Conservation (phyloP, 2,888 invertebrate genomes). For the Callosobruchus maculatus region DNA sequence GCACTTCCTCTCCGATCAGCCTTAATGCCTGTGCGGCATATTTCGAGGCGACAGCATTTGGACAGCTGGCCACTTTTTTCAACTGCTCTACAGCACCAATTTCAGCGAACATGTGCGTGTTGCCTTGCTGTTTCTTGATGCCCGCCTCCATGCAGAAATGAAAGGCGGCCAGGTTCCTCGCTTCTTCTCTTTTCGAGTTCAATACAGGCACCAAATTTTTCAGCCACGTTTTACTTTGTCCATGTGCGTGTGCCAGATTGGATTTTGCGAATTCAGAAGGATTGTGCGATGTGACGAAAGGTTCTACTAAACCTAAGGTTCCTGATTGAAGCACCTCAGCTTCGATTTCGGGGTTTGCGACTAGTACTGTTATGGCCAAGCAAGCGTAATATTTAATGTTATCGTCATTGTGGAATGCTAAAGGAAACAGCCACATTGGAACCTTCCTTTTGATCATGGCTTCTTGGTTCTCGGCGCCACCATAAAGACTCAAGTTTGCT, state of each 20-base stretch:
- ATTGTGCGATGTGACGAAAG: constrained; percentile 91
- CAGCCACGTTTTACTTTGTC: constrained; percentile 94
- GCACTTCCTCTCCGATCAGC: constrained; percentile 93
- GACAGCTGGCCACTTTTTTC: constrained; percentile 95
- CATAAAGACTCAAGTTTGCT: constrained; percentile 93
- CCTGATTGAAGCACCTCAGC: constrained; percentile 93
- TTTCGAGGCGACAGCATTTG: constrained; percentile 95
- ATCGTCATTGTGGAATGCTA: constrained; percentile 95
- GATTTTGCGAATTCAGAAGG: constrained; percentile 93
- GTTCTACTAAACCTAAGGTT: constrained; percentile 94
- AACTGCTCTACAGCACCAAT: constrained; percentile 94
- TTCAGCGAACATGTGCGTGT: constrained; percentile 86
- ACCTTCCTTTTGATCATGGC: constrained; percentile 94
- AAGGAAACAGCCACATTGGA: constrained; percentile 94
- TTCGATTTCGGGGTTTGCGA: constrained; percentile 97
- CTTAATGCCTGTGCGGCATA: constrained; percentile 91
- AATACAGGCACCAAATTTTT: constrained; percentile 89
- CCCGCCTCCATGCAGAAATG: constrained; percentile 99
- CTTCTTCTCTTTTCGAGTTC: constrained; percentile 92
- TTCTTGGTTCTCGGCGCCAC: constrained; percentile 95
- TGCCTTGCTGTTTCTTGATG: constrained; percentile 91
- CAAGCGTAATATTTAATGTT: constrained; percentile 98
- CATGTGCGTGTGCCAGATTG: constrained; percentile 89
- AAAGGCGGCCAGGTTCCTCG: constrained; percentile 93
- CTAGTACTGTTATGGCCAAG: constrained; percentile 92